Conservation (phyloP, 2,888 invertebrate species). For the Chrysopilus asiliformis region DNA sequence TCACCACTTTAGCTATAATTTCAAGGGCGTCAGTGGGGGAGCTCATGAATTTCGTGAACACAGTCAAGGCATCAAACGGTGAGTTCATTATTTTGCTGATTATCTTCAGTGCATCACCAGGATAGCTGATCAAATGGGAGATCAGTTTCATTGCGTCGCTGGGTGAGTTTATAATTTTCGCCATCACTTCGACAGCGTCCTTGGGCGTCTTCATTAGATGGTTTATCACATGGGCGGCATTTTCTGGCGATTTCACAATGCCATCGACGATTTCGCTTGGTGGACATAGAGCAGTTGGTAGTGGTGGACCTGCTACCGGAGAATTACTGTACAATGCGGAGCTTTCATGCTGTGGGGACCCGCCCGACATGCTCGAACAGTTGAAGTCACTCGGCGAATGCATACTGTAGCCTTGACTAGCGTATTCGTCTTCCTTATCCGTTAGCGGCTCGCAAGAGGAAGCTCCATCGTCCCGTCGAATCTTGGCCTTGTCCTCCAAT, state of each 20-base stretch:
- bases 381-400: too few relatives aligned
- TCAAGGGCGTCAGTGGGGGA: slow-evolving; percentile 35
- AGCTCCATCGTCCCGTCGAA: too few relatives aligned
- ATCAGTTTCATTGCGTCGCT: slow-evolving; percentile 32
- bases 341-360: too few relatives aligned
- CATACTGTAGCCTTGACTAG: too few relatives aligned
- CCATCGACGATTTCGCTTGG: slow-evolving; percentile 28
- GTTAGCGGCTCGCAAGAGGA: too few relatives aligned
- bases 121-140: slow-evolving; percentile 32
- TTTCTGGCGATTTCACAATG: slow-evolving; percentile 31
- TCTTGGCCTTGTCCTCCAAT: too few relatives aligned
- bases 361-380: too few relatives aligned
- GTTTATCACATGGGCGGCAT: slow-evolving; percentile 32
- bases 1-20: slow-evolving; percentile 35
- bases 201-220: slow-evolving; percentile 31
- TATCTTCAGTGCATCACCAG: slow-evolving; percentile 34
- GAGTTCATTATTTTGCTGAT: slow-evolving; percentile 37
- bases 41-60: slow-evolving; percentile 36
- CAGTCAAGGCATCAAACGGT: slow-evolving; percentile 34
- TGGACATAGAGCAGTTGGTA: background rate
- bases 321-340: too few relatives aligned
- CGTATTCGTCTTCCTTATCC: too few relatives aligned
- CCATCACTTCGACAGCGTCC: slow-evolving; percentile 28
- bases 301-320: too few relatives aligned
- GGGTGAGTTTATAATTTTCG: slow-evolving; percentile 32